Evolutionary conservation across 1,140 invertebrate species (phyloP).

Genomic region (Heliconius hewitsoni): DNA sequence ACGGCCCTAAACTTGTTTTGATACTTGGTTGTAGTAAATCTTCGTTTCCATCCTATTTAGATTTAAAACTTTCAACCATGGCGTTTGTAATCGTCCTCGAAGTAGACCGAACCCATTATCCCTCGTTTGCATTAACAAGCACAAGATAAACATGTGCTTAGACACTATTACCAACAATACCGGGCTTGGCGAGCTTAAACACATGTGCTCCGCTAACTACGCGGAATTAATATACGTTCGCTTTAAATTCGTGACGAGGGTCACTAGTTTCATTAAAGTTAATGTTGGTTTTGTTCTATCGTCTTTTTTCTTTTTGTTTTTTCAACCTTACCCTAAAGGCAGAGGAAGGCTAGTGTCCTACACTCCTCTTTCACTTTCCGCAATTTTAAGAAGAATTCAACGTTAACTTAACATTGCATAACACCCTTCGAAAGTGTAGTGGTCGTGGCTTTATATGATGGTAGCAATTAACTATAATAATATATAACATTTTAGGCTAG

Average conservation of each 20-base stretch:
- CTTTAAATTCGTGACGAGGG: conserved; percentile 13
- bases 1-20: neutral
- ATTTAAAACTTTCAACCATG: neutral
- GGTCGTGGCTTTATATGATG: too few relatives aligned
- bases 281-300: neutral
- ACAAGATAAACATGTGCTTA: conserved; percentile 16
- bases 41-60: neutral
- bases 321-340: neutral
- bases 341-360: too few relatives aligned
- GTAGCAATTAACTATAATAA: too few relatives aligned
- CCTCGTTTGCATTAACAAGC: neutral
- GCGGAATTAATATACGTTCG: conserved; percentile 14
- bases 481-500: too few relatives aligned
- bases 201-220: conserved; percentile 10
- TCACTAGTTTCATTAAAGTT: neutral
- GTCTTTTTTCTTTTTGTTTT: neutral
- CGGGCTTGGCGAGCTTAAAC: neutral
- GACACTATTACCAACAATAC: conserved; percentile 16
- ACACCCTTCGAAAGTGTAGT: too few relatives aligned
- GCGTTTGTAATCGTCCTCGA: conserved; percentile 2
- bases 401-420: too few relatives aligned
- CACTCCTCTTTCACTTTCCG: too few relatives aligned
- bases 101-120: conserved; percentile 2
- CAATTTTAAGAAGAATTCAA: too few relatives aligned
- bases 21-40: neutral